Conservation (phyloP, 2,797 vertebrate genomes). For the Lemur catta region DNA sequence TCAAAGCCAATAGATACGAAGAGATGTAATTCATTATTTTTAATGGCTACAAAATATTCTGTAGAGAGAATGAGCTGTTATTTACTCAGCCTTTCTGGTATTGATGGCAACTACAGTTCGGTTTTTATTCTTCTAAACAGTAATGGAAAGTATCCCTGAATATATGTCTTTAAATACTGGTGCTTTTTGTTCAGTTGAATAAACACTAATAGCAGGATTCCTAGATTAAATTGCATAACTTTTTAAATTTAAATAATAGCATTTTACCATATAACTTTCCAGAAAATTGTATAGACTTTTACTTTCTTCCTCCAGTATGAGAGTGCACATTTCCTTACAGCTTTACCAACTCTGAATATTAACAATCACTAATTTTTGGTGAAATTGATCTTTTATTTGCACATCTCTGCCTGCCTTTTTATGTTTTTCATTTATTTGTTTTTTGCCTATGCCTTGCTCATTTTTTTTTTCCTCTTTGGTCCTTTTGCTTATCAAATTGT, state of each 20-base stretch:
- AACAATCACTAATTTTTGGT: not conserved
- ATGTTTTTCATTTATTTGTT: not conserved
- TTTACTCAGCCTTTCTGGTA: constrained; percentile 3
- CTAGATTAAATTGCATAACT: not conserved
- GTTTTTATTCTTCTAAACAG: constrained; percentile 21
- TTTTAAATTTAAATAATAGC: not conserved
- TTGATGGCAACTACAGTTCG: not conserved
- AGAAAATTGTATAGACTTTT: not conserved
- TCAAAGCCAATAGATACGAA: not conserved
- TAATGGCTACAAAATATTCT: not conserved
- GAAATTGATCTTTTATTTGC: constrained; percentile 9
- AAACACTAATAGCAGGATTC: not conserved
- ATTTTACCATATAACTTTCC: not conserved
- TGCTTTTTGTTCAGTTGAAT: constrained; percentile 18
- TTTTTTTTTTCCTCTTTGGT: not conserved
- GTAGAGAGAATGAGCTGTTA: not conserved
- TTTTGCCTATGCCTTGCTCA: not conserved
- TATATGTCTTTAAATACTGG: not conserved
- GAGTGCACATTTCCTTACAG: not conserved
- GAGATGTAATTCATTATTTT: not conserved
- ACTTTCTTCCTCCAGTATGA: not conserved
- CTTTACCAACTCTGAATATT: not conserved
- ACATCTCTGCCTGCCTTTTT: constrained; percentile 11
- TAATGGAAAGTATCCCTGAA: not conserved
- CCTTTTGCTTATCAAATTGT: not conserved